phyloP scores from a whole-genome alignment of 2,888 invertebrate genomes.

The Priocnemis perturbator region DNA sequence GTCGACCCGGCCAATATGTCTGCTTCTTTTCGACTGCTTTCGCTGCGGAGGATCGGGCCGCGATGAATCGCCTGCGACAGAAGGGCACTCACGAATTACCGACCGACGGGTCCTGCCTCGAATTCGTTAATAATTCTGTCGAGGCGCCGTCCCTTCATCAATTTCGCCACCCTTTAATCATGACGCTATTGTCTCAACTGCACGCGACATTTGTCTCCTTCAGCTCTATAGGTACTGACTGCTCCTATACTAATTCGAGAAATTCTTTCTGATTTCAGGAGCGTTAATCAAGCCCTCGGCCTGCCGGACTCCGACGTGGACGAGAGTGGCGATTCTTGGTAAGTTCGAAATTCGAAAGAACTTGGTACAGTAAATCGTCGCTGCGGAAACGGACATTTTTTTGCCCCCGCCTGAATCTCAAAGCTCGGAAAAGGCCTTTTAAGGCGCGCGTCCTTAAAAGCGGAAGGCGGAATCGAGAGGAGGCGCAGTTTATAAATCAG shows the following conservation, averaged over 20 bases:
- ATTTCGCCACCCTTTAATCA: no score
- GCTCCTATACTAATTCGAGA: no score
- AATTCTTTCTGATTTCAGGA: no score
- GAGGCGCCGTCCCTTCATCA: no score
- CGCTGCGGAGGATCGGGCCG: not conserved
- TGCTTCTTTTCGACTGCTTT: not conserved
- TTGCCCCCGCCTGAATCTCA: constrained; percentile 60
- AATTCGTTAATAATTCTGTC: constrained; percentile 29
- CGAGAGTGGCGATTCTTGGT: no score
- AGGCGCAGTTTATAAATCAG: constrained; percentile 59
- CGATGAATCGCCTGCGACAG: no score
- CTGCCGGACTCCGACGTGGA: no score
- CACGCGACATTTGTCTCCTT: constrained; percentile 37
- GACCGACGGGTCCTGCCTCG: no score
- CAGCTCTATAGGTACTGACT: not conserved
- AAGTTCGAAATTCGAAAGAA: no score
- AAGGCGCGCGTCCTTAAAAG: constrained; percentile 43
- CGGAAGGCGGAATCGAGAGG: constrained; percentile 37
- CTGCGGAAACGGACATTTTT: constrained; percentile 59
- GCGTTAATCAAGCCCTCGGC: no score
- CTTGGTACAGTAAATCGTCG: no score
- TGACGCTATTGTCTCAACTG: constrained; percentile 6
- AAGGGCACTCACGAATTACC: no score
- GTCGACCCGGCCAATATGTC: not conserved
- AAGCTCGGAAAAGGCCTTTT: constrained; percentile 45